phyloP scores from a whole-genome alignment of 2,113 vertebrate species.

The Heloderma charlesbogerti region DNA sequence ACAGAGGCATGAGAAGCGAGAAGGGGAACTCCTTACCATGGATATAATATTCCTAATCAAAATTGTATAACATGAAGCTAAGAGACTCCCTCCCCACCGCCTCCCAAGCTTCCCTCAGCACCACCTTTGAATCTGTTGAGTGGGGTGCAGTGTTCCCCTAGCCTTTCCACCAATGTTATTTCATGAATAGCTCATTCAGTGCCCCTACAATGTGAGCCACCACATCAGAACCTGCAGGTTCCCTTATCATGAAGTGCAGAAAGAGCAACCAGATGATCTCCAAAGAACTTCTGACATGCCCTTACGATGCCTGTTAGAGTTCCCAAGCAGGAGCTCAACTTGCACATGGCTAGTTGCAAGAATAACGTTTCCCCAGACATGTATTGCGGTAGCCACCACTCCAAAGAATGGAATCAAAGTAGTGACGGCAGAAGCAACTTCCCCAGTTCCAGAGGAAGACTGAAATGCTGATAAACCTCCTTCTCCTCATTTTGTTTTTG shows the following conservation, averaged over 20 bases:
- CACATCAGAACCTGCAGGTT: conserved; percentile 78
- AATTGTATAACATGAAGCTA: too few relatives aligned
- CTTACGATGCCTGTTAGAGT: conserved; percentile 85
- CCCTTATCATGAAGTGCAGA: conserved; percentile 85
- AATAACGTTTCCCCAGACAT: conserved; percentile 43
- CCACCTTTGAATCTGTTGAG: too few relatives aligned
- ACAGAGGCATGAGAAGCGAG: too few relatives aligned
- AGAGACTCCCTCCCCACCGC: too few relatives aligned
- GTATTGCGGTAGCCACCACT: background rate
- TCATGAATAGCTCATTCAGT: conserved; percentile 74
- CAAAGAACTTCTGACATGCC: conserved; percentile 71
- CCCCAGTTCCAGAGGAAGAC: too few relatives aligned
- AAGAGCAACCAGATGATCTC: conserved; percentile 72
- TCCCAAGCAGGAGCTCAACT: conserved; percentile 70
- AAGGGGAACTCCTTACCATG: background rate
- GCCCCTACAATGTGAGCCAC: conserved; percentile 84
- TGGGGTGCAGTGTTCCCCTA: background rate
- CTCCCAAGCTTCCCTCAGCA: too few relatives aligned
- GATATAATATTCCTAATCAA: background rate
- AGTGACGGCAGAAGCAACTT: too few relatives aligned
- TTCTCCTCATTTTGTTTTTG: too few relatives aligned
- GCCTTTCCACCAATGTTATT: too few relatives aligned
- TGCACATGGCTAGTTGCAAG: conserved; percentile 76
- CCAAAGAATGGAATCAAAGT: too few relatives aligned
- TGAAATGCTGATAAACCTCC: too few relatives aligned